Base-by-base conservation (phyloP, 2,888 invertebrate genomes). In the Nesidiocoris tenuis region DNA sequence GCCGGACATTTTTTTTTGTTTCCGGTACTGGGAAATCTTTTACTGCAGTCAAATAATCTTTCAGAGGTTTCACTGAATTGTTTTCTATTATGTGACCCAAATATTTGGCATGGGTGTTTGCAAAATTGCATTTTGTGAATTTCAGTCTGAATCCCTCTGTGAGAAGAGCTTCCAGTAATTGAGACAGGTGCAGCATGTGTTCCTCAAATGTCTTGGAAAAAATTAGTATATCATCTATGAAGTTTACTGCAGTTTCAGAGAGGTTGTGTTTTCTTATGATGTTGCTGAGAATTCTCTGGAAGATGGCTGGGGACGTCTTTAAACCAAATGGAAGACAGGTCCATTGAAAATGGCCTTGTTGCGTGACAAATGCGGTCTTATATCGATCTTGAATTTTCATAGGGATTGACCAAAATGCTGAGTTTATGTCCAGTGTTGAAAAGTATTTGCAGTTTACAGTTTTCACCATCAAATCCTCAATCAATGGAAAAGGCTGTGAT, bases 281-380 rank as follows among this genome's bases (percentile, higher is more conserved):
- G 19, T 68, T 78, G 9, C 64, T 17, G 66, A 80, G 57, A 61
- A 79, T 77, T 70, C 79, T 77, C 59, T 79, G 79, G 66, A 80
- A 80, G 57, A 80, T 79, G 5, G 80, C 79, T n/a, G 80, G 79
- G 1, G 80, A 78, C 9, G 77, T 80, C 77, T 80, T 79, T 19
- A 80, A n/a, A 2, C 80, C 78, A 76, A 79, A 80, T 0, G 80
- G 79, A 54, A 80, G 39, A 56, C 78, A 78, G 2, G 54, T 75
- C 79, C 79, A 80, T 66, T 80, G 77, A 75, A 75, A 80, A 19
- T 80, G 80, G 2, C 79, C 80, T 19, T 72, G 19, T 25, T 80
- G 79, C 2, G 80, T 80, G 12, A 81, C 78, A 66, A 81, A 81
- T 18, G 68, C 79, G 5, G 80, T 80, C 70, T 80, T 80, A 54